phyloP scores from a whole-genome alignment of 2,113 vertebrate genomes.

The Notothenia rossii region DNA sequence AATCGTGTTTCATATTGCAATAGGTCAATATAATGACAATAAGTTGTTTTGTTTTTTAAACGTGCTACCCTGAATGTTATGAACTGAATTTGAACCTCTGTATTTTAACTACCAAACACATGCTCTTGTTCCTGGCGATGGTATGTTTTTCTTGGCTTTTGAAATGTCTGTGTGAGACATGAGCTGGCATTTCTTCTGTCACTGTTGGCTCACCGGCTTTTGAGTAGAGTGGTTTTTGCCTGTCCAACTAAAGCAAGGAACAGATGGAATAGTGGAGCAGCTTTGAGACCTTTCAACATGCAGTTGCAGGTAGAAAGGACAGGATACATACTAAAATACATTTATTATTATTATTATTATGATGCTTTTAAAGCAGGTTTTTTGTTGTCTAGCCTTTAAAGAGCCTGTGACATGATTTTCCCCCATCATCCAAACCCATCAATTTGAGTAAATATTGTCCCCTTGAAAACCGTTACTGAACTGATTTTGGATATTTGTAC shows the following conservation, averaged over 20 bases:
- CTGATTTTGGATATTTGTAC: no score
- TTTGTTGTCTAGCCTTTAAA: background rate
- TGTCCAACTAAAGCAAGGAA: background rate
- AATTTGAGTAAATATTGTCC: no score
- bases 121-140: background rate
- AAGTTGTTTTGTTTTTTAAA: no score
- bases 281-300: background rate
- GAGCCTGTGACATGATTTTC: no score
- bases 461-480: no score
- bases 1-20: no score
- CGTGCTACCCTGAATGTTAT: background rate
- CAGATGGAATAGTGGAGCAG: background rate
- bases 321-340: background rate
- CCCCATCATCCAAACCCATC: no score
- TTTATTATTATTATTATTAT: no score
- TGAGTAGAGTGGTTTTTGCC: background rate
- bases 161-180: constrained; percentile 3
- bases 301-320: background rate
- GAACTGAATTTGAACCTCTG: background rate
- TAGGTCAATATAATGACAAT: no score
- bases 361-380: background rate
- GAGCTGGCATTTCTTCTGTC: background rate
- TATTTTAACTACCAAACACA: background rate
- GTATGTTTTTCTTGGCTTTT: constrained; percentile 1
- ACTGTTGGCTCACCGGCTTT: background rate